A percentile compares a stretch with the other conserved stretches of the same genome.
Conservation (phyloP, 2,113 vertebrate genomes). For the Chlorodrepanis virens region DNA sequence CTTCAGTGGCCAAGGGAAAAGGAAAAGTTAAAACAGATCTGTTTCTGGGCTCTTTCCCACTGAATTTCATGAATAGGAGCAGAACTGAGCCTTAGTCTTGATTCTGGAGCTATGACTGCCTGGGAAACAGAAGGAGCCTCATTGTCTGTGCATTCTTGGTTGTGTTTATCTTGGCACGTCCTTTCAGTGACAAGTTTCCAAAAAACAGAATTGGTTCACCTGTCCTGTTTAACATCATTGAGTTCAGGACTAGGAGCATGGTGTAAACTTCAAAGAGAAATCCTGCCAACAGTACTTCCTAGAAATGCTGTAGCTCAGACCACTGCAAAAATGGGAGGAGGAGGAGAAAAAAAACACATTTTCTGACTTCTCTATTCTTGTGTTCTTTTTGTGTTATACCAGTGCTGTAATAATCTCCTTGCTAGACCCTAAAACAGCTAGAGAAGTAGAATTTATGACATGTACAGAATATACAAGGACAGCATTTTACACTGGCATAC, state of each 20-base stretch:
- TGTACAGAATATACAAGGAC: not conserved
- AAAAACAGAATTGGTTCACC: not conserved
- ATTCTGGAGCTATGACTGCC: not conserved
- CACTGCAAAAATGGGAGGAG: not conserved
- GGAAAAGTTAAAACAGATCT: not conserved
- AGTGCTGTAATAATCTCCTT: not conserved
- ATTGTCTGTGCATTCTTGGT: not conserved
- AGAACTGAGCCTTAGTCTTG: not conserved
- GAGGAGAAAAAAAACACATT: rapidly evolving
- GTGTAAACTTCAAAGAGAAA: not conserved
- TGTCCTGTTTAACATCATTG: not conserved
- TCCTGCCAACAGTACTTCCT: not conserved
- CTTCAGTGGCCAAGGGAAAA: not conserved
- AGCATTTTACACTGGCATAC: not conserved
- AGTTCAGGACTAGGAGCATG: not conserved
- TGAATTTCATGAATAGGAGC: not conserved
- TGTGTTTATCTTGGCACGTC: not conserved
- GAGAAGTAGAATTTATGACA: not conserved
- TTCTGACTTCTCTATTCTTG: not conserved
- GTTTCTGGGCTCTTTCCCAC: not conserved
- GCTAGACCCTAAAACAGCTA: not conserved
- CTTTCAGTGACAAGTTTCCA: not conserved
- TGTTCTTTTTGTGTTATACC: not conserved
- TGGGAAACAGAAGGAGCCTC: not conserved
- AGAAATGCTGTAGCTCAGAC: not conserved